Evolutionary conservation across 1,140 invertebrate species (phyloP).

Genomic region (Wasmannia auropunctata): DNA sequence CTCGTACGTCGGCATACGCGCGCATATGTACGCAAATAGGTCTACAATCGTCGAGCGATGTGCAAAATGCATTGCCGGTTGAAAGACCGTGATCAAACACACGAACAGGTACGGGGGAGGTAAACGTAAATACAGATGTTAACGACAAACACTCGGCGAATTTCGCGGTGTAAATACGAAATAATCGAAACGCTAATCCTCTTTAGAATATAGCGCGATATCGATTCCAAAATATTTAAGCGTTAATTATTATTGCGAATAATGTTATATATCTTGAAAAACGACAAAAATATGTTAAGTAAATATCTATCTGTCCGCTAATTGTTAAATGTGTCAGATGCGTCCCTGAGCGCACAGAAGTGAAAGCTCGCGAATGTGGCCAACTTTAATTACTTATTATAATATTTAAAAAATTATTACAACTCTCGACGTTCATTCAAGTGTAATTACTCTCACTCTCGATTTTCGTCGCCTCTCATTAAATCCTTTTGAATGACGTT

Average conservation of each 20-base stretch:
- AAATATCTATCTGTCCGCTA: not conserved
- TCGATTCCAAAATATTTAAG: not conserved
- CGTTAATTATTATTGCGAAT: not conserved
- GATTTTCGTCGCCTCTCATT: not conserved
- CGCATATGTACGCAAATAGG: not conserved
- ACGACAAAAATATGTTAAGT: not conserved
- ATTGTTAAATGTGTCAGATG: not conserved
- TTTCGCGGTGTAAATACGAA: not conserved
- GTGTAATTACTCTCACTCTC: not conserved
- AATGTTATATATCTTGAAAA: not conserved
- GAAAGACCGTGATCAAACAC: constrained; percentile 14
- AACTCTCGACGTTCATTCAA: not conserved
- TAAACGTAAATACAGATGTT: not conserved
- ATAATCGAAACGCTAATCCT: not conserved
- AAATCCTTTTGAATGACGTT: not conserved
- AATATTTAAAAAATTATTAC: not conserved
- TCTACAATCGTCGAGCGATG: not conserved
- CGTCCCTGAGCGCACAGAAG: not conserved
- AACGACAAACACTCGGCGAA: not conserved
- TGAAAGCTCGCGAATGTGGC: not conserved
- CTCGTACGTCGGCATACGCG: not conserved
- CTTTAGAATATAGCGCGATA: not conserved
- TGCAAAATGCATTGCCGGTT: not conserved
- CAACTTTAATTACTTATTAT: not conserved
- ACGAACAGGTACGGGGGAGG: not conserved